These are phyloP conservation scores for Dasypus novemcinctus DNA, from an alignment of 2,113 vertebrate species.

Conservation along the genomic window DNA sequence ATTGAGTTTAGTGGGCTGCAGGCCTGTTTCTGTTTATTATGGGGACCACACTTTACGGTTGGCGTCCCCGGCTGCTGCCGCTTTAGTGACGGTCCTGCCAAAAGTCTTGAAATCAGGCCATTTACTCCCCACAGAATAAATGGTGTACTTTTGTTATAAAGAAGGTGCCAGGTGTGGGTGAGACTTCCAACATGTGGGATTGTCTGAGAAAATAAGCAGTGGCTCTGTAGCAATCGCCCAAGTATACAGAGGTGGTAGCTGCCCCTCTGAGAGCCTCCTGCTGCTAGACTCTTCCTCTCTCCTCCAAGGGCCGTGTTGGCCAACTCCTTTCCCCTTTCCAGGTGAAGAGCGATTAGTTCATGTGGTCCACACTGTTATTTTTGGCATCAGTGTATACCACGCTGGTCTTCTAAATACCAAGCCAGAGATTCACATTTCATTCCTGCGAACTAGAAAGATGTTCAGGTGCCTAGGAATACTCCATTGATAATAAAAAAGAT, in stretches of 20 bases:
- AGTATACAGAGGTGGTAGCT: neutral
- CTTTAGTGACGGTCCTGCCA: neutral
- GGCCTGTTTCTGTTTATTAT: constrained; percentile 61
- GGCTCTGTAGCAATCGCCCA: neutral
- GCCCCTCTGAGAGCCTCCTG: neutral
- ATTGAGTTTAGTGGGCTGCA: constrained; percentile 59
- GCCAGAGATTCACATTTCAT: neutral
- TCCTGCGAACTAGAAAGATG: neutral
- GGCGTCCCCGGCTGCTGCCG: neutral
- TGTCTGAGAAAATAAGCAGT: neutral
- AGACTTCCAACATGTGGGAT: neutral
- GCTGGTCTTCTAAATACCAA: neutral
- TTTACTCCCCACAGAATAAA: neutral
- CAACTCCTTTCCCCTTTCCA: neutral
- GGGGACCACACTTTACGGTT: constrained; percentile 62
- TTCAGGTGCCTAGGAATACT: neutral
- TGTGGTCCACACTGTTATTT: neutral
- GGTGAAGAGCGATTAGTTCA: neutral
- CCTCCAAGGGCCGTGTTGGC: neutral
- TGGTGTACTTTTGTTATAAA: neutral
- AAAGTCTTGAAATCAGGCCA: neutral
- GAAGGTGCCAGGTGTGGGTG: neutral
- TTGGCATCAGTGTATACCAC: neutral
- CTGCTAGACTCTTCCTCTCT: neutral
- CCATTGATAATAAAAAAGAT: neutral